These are phyloP conservation scores for Poeciliopsis gracilis DNA, from an alignment of 2,797 vertebrate species.

Conservation along the genomic window DNA sequence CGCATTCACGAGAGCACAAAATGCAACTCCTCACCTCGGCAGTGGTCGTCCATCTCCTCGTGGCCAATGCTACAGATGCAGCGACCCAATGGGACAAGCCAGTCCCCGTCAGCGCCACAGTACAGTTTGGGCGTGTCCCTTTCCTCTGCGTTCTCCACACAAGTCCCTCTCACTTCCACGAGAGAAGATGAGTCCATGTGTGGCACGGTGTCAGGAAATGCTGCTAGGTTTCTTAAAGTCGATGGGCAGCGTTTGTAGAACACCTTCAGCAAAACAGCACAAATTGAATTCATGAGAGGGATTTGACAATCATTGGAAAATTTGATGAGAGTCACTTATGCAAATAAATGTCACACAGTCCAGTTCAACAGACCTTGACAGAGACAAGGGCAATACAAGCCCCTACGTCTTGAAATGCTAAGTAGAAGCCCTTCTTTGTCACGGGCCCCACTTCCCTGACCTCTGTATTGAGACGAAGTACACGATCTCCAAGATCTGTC, in stretches of 20 bases:
- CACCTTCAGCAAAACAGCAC: conserved; percentile 71
- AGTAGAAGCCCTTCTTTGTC: conserved; percentile 91
- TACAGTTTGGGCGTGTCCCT: conserved; percentile 94
- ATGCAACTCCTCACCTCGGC: conserved; percentile 84
- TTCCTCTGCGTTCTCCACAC: conserved; percentile 95
- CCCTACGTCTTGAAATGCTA: conserved; percentile 98
- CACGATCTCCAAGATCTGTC: conserved; percentile 95
- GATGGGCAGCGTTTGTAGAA: conserved; percentile 98
- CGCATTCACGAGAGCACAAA: conserved; percentile 1
- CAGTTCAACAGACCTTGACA: conserved; percentile 75
- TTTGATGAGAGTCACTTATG: conserved; percentile 3
- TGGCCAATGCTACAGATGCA: conserved; percentile 94
- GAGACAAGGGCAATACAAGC: conserved; percentile 97
- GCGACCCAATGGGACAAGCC: conserved; percentile 95
- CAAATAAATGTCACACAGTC: conserved; percentile 5
- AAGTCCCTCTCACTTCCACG: conserved; percentile 95
- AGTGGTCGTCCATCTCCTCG: conserved; percentile 92
- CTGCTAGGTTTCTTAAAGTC: conserved; percentile 90
- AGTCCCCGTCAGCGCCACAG: conserved; percentile 96
- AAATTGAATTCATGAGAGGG: neutral
- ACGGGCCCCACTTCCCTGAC: conserved; percentile 94
- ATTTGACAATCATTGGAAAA: neutral
- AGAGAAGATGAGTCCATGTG: conserved; percentile 94
- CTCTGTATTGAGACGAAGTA: conserved; percentile 97
- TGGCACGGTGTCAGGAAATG: conserved; percentile 96